Evolutionary conservation across 2,888 invertebrate species (phyloP).

Genomic region (Blastobasis lacticolella): DNA sequence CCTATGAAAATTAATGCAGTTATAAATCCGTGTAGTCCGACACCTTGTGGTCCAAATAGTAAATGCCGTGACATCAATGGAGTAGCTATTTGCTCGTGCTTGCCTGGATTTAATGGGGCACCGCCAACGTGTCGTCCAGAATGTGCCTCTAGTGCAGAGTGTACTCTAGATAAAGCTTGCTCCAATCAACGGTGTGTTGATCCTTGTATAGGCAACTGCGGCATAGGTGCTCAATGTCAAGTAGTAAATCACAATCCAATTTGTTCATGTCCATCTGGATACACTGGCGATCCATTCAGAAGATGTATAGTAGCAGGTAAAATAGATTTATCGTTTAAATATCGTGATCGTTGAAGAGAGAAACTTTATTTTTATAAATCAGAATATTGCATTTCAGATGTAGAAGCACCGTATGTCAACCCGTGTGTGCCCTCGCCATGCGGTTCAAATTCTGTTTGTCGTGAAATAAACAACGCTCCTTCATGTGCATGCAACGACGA

Average conservation of each 20-base stretch:
- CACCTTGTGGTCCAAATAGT: constrained; percentile 83
- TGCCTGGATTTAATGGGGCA: constrained; percentile 79
- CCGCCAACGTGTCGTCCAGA: constrained; percentile 83
- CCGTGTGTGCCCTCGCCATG: constrained; percentile 85
- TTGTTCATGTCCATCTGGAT: constrained; percentile 77
- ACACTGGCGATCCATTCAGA: constrained; percentile 82
- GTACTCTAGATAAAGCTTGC: constrained; percentile 79
- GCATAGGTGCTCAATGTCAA: constrained; percentile 79
- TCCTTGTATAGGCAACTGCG: constrained; percentile 84
- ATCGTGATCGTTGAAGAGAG: background rate
- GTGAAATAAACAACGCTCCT: constrained; percentile 74
- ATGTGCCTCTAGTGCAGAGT: constrained; percentile 80
- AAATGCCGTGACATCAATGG: constrained; percentile 79
- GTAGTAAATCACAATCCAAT: constrained; percentile 85
- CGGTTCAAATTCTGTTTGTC: constrained; percentile 81
- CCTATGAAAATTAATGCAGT: constrained; percentile 45
- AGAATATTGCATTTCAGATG: constrained; percentile 32
- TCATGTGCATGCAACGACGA: constrained; percentile 83
- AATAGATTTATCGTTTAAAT: constrained; percentile 2
- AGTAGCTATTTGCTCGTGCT: constrained; percentile 81
- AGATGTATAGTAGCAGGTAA: constrained; percentile 78
- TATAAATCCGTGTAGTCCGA: constrained; percentile 78
- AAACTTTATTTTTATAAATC: no score
- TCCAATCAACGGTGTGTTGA: constrained; percentile 81
- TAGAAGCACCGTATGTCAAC: constrained; percentile 41